These are phyloP conservation scores for Tolypeutes matacus DNA, from an alignment of 2,797 vertebrate species.

Conservation along the genomic window DNA sequence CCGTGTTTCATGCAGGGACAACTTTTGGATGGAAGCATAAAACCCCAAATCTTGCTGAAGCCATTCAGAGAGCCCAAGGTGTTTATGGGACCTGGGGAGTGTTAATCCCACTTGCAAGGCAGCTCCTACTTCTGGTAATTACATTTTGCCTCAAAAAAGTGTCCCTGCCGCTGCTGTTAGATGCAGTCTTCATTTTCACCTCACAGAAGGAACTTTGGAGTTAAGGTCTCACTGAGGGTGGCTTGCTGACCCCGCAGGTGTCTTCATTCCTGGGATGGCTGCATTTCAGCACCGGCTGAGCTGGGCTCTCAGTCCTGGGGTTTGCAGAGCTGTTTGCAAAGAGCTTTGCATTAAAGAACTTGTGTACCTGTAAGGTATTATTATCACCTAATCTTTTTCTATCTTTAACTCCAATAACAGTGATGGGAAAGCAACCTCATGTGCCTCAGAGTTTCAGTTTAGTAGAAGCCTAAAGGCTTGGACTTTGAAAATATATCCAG, in stretches of 20 bases:
- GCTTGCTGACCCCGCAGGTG: accelerated
- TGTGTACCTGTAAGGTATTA: slow-evolving; percentile 51
- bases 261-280: not conserved
- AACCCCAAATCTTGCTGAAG: slow-evolving; percentile 62
- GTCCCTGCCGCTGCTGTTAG: slow-evolving; percentile 11
- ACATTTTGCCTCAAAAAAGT: slow-evolving; percentile 55
- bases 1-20: not conserved
- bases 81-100: slow-evolving; percentile 9
- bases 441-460: not conserved
- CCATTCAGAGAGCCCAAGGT: slow-evolving; percentile 52
- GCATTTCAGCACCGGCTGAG: not conserved
- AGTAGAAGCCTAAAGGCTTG: not conserved
- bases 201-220: not conserved
- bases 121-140: slow-evolving; percentile 66
- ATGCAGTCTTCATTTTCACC: slow-evolving; percentile 70
- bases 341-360: slow-evolving; percentile 64
- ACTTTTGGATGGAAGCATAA: slow-evolving; percentile 56
- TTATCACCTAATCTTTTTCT: slow-evolving; percentile 70
- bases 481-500: slow-evolving; percentile 46
- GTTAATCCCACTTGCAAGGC: slow-evolving; percentile 40
- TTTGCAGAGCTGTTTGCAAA: slow-evolving; percentile 29
- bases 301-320: not conserved
- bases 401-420: not conserved
- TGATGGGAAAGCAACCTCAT: not conserved
- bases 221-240: not conserved